These are phyloP conservation scores for Naso thynnoides DNA, from an alignment of 2,797 vertebrate genomes.

Conservation along the genomic window DNA sequence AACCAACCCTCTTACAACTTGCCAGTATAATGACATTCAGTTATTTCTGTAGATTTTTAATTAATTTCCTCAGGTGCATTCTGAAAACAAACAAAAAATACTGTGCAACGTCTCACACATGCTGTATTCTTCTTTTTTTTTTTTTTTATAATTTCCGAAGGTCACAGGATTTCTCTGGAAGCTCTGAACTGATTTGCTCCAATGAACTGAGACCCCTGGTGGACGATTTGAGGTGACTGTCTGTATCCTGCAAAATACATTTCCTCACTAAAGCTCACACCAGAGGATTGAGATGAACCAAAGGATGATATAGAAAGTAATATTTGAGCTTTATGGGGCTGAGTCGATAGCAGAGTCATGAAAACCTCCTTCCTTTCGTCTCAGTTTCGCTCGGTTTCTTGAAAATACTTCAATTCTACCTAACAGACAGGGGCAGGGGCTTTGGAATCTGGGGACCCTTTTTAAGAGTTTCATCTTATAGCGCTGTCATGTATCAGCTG, in stretches of 20 bases:
- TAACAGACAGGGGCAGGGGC: too few relatives aligned
- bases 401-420: too few relatives aligned
- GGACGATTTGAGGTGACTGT: slow-evolving; percentile 22
- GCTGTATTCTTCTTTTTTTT: not conserved
- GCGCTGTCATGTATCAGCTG: too few relatives aligned
- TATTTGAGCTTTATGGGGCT: not conserved
- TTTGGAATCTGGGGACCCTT: too few relatives aligned
- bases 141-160: not conserved
- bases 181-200: not conserved
- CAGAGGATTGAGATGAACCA: not conserved
- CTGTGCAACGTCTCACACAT: not conserved
- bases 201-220: slow-evolving; percentile 48
- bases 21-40: too few relatives aligned
- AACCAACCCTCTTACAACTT: not conserved
- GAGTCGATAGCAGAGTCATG: not conserved
- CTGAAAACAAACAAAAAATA: not conserved
- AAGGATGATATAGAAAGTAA: not conserved
- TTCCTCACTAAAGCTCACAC: not conserved
- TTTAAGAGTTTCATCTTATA: too few relatives aligned
- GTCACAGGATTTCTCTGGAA: not conserved
- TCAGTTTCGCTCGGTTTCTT: too few relatives aligned
- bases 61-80: not conserved
- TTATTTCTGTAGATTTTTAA: not conserved
- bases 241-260: not conserved
- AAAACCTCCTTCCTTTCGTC: not conserved